Percentiles rank a stretch among this genome's conserved stretches.
Conservation (phyloP, 2,113 vertebrate species). For the Redunca redunca region DNA sequence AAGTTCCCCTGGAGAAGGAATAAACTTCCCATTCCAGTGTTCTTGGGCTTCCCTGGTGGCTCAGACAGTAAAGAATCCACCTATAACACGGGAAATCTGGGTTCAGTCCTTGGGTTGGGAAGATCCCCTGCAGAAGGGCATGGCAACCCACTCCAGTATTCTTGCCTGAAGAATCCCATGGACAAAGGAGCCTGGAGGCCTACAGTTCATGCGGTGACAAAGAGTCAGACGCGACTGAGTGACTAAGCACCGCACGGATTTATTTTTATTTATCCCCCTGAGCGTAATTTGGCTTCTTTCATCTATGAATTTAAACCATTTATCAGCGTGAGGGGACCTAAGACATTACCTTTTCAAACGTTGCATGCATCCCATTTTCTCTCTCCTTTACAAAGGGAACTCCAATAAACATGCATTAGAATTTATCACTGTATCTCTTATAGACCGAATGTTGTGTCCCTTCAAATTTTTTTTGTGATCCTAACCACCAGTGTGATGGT, state of each 20-base stretch:
- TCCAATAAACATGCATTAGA: neutral
- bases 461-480: neutral
- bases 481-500: neutral
- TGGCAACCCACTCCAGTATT: neutral
- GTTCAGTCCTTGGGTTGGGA: neutral
- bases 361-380: neutral
- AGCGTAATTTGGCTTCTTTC: neutral
- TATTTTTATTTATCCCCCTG: neutral
- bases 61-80: neutral
- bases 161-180: neutral
- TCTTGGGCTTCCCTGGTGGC: neutral
- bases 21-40: neutral
- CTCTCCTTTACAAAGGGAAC: neutral
- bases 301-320: neutral
- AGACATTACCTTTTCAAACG: neutral
- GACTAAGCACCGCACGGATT: neutral
- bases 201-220: neutral
- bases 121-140: neutral
- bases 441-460: neutral
- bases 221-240: neutral
- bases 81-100: accelerated
- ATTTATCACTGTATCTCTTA: neutral
- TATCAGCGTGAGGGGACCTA: neutral
- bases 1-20: neutral
- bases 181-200: neutral